Base-by-base conservation (phyloP, 2,113 vertebrate species). In the Salvelinus namaycush region DNA sequence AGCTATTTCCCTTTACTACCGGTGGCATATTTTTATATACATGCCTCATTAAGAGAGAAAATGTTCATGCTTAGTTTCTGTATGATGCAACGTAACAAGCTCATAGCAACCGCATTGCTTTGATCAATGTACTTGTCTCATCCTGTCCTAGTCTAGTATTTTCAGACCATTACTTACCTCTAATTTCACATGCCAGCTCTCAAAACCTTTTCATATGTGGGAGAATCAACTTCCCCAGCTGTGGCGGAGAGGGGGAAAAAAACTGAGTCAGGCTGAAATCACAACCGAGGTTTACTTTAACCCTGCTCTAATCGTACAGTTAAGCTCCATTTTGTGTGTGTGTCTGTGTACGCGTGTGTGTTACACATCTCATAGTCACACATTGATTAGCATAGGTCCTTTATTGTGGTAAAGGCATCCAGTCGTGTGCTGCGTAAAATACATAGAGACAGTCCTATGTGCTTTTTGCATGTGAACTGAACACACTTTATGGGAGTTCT, bases 351-450 rank as follows among this genome's bases (percentile, higher is more conserved):
- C 24, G 26, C 26, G 12, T 13, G 51, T 57, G 2, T 18, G 16
- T 2, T 54, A 54, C 51, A 57, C 12, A 57, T 16, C 78, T 66
- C 83, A 79, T 64, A 83, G 88, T 90, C 89, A 83, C 90, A 87
- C 88, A 76, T 87, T 91, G 90, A 91, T 91, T 87, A 91, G 81
- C 77, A 16, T 79, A 72, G 70, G 81, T 81, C 79, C 88, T 89
- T 90, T 90, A 87, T 88, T 90, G 86, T 86, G 88, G 87, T 90
- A 90, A 27, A 88, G 89, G 88, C 83, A 76, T 80, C 83, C 87
- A 72, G 73, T 65, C 88, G 88, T 85, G 86, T 76, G 86, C 39
- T 9, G 8, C 0, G 7, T 39, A 39, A 39, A 39, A 39, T 8
- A 39, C 34, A 39, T 9, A 0, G 39, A 39, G 39, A 39, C 34